These are phyloP conservation scores for Cirrhinus mrigala DNA, from an alignment of 2,797 vertebrate genomes.

Conservation along the genomic window DNA sequence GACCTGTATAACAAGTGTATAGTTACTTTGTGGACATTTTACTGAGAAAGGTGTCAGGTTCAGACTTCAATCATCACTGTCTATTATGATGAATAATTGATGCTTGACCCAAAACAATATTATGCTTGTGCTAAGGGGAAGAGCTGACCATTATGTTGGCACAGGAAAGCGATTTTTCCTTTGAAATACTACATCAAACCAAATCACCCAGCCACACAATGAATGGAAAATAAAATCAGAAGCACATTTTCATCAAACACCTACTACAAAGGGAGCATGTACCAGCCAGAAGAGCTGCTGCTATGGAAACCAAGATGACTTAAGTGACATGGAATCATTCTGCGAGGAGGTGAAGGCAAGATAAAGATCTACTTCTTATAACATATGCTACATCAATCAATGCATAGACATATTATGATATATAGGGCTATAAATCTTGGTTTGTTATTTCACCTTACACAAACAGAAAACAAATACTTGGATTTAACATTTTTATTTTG, in stretches of 20 bases:
- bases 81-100: constrained; percentile 20
- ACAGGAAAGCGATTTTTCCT: constrained; percentile 26
- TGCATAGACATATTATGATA: not conserved
- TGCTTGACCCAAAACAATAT: constrained; percentile 20
- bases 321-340: constrained; percentile 53
- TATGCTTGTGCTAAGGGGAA: constrained; percentile 9
- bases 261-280: constrained; percentile 53
- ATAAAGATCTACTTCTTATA: constrained; percentile 27
- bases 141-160: constrained; percentile 9
- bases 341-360: constrained; percentile 22
- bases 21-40: not conserved
- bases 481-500: not conserved
- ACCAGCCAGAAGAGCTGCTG: constrained; percentile 50
- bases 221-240: constrained; percentile 50
- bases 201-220: constrained; percentile 30
- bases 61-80: not conserved
- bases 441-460: not conserved
- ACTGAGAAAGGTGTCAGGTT: not conserved
- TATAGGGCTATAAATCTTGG: not conserved
- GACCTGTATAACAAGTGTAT: not conserved
- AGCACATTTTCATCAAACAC: constrained; percentile 55
- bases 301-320: constrained; percentile 66
- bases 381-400: not conserved
- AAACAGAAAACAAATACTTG: not conserved
- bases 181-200: constrained; percentile 49